A percentile compares a stretch with the other conserved stretches of the same genome.
Evolutionary conservation across 2,888 invertebrate species (phyloP).

Genomic region (Pantelozetes paolii): DNA sequence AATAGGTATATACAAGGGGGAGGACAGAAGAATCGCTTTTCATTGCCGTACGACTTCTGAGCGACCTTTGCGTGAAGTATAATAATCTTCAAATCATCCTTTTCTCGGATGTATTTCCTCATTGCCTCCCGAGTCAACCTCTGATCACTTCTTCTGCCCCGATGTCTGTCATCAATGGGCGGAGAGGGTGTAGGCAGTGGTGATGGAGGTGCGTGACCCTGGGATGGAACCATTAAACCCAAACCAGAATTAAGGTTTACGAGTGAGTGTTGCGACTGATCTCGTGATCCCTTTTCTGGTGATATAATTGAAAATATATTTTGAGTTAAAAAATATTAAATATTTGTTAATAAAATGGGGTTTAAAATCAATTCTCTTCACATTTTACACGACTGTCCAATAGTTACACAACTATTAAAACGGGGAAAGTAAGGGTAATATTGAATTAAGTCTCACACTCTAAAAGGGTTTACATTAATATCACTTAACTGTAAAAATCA

Average conservation of each 20-base stretch:
- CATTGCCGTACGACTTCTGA: conserved; percentile 99
- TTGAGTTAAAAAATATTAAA: too few relatives aligned
- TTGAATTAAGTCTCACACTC: too few relatives aligned
- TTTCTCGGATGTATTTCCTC: conserved; percentile 90
- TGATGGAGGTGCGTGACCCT: conserved; percentile 72
- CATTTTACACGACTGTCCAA: too few relatives aligned
- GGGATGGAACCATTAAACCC: conserved; percentile 57
- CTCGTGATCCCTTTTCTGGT: conserved; percentile 35
- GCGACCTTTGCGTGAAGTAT: conserved; percentile 99
- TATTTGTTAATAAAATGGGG: too few relatives aligned
- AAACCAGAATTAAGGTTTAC: conserved; percentile 49
- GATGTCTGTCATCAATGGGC: conserved; percentile 50
- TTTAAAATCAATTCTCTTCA: too few relatives aligned
- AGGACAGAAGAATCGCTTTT: conserved; percentile 98
- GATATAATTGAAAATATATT: background rate
- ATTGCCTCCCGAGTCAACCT: conserved; percentile 82
- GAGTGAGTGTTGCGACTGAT: conserved; percentile 45
- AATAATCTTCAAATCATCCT: conserved; percentile 86
- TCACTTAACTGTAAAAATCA: too few relatives aligned
- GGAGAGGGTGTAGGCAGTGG: conserved; percentile 59
- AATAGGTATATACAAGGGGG: conserved; percentile 98
- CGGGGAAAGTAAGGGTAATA: too few relatives aligned
- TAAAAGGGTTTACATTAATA: too few relatives aligned
- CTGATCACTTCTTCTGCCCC: conserved; percentile 60
- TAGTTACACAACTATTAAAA: too few relatives aligned